Conservation (phyloP, 2,888 invertebrate species). For the Dryobota labecula region DNA sequence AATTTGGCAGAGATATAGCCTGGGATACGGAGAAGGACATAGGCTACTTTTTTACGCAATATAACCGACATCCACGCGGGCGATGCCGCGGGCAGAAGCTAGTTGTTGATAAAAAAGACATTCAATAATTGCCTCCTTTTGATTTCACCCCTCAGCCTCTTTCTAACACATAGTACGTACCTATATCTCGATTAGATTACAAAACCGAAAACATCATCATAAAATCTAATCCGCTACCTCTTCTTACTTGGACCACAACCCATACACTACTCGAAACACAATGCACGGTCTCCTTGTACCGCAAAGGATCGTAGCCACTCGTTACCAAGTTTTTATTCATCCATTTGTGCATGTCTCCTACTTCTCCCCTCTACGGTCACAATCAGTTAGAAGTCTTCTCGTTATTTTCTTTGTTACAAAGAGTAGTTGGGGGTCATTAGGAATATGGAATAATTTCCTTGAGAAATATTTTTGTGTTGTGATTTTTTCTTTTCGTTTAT, state of each 20-base stretch:
- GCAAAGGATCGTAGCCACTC: constrained; percentile 71
- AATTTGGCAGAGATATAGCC: no score
- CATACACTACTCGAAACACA: constrained; percentile 79
- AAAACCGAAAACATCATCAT: not conserved
- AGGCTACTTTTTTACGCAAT: no score
- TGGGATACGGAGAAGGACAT: no score
- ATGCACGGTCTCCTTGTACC: constrained; percentile 77
- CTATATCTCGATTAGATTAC: not conserved
- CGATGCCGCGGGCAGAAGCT: no score
- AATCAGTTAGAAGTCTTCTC: constrained; percentile 49
- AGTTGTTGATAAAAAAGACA: no score
- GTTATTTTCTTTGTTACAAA: constrained; percentile 53
- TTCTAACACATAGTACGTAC: no score
- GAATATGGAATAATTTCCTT: constrained; percentile 30
- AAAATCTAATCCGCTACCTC: not conserved
- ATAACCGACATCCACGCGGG: no score
- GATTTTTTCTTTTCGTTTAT: not conserved
- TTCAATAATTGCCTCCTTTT: not conserved
- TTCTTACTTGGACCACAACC: constrained; percentile 53
- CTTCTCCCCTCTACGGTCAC: constrained; percentile 22
- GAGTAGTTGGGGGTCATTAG: constrained; percentile 41
- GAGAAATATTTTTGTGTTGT: not conserved
- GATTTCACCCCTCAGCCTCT: not conserved
- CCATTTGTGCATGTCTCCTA: constrained; percentile 43
- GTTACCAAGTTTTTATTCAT: constrained; percentile 69